Conservation (phyloP, 2,888 invertebrate genomes). For the Drosophila anomelani region DNA sequence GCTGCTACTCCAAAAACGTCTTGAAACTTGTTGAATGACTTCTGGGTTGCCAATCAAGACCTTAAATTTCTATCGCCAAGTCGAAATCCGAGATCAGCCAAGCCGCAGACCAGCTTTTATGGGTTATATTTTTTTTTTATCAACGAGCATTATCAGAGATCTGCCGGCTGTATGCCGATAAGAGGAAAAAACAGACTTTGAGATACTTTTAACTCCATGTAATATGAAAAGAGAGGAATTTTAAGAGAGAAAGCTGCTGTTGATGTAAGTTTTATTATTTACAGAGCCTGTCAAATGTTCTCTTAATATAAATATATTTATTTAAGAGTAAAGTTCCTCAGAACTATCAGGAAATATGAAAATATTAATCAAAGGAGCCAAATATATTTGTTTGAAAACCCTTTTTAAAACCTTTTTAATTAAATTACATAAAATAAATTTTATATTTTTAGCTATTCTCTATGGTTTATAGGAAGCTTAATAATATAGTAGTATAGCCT, state of each 20-base stretch:
- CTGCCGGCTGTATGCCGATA: constrained; percentile 48
- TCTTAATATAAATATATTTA: background rate
- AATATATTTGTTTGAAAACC: too few relatives aligned
- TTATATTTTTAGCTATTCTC: background rate
- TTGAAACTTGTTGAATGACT: constrained; percentile 52
- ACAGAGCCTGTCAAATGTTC: background rate
- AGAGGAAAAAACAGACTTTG: constrained; percentile 39
- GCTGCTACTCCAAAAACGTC: constrained; percentile 39
- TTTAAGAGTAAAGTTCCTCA: background rate
- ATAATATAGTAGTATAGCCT: background rate
- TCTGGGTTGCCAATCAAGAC: constrained; percentile 50
- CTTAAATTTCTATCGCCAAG: constrained; percentile 56
- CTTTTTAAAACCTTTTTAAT: too few relatives aligned
- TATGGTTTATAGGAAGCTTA: background rate
- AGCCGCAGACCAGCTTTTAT: constrained; percentile 35
- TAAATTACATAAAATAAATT: background rate
- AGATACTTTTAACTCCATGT: constrained; percentile 10
- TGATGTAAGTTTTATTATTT: background rate
- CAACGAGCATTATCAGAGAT: constrained; percentile 21
- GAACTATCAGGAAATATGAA: background rate
- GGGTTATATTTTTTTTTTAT: constrained; percentile 20
- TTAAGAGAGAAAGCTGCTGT: background rate
- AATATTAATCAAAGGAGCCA: background rate
- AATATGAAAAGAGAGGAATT: constrained; percentile 14
- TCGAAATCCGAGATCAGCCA: constrained; percentile 19